Evolutionary conservation across 1,140 invertebrate species (phyloP).

Genomic region (Ephestia elutella): DNA sequence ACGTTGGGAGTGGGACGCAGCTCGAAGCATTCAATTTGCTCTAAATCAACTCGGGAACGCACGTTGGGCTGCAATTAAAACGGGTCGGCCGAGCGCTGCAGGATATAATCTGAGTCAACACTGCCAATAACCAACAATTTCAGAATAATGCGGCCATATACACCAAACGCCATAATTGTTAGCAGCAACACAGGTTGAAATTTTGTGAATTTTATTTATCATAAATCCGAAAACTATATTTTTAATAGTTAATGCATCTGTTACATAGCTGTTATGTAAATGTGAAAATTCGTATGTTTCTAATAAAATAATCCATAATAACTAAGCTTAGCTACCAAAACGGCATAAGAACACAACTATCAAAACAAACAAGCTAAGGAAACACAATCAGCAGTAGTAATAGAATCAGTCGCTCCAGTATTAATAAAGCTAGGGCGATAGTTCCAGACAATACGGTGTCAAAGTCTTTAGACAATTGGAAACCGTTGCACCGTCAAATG

Average conservation of each 20-base stretch:
- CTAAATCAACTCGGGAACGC: conserved; percentile 45
- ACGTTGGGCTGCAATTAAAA: conserved; percentile 47
- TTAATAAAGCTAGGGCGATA: conserved; percentile 29
- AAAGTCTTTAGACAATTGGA: conserved; percentile 48
- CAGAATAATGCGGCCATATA: conserved; percentile 23
- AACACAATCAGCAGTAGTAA: conserved; percentile 18
- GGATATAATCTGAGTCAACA: conserved; percentile 42
- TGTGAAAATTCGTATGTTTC: too few species aligned
- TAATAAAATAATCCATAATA: neutral
- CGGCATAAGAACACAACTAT: too few species aligned
- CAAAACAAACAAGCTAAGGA: conserved; percentile 16
- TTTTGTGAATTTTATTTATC: neutral
- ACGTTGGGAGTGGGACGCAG: conserved; percentile 36
- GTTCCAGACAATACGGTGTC: conserved; percentile 30
- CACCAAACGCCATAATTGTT: neutral
- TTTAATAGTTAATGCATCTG: too few species aligned
- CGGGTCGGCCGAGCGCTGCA: conserved; percentile 33
- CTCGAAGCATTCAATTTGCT: conserved; percentile 53
- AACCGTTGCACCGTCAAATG: conserved; percentile 61
- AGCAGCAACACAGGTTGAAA: neutral
- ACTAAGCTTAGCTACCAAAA: neutral
- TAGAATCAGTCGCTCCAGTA: conserved; percentile 17
- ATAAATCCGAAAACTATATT: neutral
- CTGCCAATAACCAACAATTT: conserved; percentile 38
- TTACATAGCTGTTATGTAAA: too few species aligned